phyloP scores from a whole-genome alignment of 2,113 vertebrate species.

The Pyrgilauda ruficollis region DNA sequence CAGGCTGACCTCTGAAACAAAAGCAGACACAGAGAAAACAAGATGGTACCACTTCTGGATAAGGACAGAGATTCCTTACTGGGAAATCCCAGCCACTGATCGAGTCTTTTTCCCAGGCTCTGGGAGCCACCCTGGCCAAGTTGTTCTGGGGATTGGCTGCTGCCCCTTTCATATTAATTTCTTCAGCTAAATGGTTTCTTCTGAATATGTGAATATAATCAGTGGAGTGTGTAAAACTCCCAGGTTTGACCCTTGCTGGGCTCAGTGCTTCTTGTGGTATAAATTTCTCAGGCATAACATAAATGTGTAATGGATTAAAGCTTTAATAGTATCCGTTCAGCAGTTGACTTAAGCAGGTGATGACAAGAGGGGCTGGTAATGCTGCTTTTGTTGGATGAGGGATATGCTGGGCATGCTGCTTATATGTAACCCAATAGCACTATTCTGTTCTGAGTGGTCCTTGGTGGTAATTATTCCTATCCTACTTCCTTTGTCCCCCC shows the following conservation, averaged over 20 bases:
- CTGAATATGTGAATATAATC: slow-evolving; percentile 69
- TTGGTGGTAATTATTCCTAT: slow-evolving; percentile 58
- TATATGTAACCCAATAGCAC: slow-evolving; percentile 38
- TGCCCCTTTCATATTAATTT: neutral
- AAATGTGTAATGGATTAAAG: slow-evolving; percentile 73
- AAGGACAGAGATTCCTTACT: neutral
- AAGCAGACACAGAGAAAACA: neutral
- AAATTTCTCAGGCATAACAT: slow-evolving; percentile 67
- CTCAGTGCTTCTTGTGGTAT: slow-evolving; percentile 57
- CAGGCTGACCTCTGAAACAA: neutral
- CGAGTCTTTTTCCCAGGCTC: slow-evolving; percentile 4
- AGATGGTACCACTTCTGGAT: neutral
- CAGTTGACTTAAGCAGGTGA: slow-evolving; percentile 72
- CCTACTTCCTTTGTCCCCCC: slow-evolving; percentile 37
- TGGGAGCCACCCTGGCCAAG: neutral
- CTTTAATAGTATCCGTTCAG: slow-evolving; percentile 66
- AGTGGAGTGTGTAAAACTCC: slow-evolving; percentile 58
- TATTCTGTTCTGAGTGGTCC: slow-evolving; percentile 20
- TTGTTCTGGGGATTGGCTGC: neutral
- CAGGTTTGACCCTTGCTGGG: slow-evolving; percentile 62
- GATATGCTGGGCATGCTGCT: slow-evolving; percentile 41
- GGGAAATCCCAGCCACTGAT: neutral
- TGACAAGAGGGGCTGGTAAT: slow-evolving; percentile 66
- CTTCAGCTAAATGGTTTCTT: slow-evolving; percentile 54
- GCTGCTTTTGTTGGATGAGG: slow-evolving; percentile 67